These are phyloP conservation scores for Lytechinus pictus DNA, from an alignment of 35 echinoderm and acorn worm species.

Conservation along the genomic window DNA sequence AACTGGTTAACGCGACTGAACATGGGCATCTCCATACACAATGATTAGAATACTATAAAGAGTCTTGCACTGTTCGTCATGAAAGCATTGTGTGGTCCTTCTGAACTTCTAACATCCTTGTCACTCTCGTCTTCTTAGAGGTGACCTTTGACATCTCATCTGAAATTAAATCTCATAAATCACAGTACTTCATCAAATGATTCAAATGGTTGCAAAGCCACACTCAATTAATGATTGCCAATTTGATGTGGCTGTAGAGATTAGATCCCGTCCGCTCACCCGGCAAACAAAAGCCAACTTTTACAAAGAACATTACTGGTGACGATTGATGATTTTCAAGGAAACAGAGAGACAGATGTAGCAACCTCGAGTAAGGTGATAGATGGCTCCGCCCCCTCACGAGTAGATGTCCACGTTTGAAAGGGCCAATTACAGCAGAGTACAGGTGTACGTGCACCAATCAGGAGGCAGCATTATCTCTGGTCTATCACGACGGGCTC, in stretches of 20 bases:
- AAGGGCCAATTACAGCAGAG: neutral
- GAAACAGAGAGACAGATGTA: neutral
- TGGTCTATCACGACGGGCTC: constrained; percentile 98
- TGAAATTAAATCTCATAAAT: neutral
- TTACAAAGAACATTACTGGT: neutral
- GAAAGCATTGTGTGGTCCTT: neutral
- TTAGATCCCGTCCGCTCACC: neutral
- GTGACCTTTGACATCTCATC: neutral
- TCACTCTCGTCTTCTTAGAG: neutral
- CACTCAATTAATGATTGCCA: neutral
- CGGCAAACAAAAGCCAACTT: neutral
- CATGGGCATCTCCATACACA: neutral
- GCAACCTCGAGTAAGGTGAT: neutral
- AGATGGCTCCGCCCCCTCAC: neutral
- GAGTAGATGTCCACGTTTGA: neutral
- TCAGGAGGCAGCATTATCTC: constrained; percentile 72
- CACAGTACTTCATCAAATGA: neutral
- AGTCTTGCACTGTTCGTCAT: neutral
- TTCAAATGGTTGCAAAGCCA: neutral
- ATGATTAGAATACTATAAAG: neutral
- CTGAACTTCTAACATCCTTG: no score
- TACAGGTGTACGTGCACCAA: neutral
- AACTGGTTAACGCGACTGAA: no score
- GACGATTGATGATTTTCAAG: neutral
- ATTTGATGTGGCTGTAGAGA: neutral